Conservation (phyloP, 2,113 vertebrate species). For the Melanerpes formicivorus region DNA sequence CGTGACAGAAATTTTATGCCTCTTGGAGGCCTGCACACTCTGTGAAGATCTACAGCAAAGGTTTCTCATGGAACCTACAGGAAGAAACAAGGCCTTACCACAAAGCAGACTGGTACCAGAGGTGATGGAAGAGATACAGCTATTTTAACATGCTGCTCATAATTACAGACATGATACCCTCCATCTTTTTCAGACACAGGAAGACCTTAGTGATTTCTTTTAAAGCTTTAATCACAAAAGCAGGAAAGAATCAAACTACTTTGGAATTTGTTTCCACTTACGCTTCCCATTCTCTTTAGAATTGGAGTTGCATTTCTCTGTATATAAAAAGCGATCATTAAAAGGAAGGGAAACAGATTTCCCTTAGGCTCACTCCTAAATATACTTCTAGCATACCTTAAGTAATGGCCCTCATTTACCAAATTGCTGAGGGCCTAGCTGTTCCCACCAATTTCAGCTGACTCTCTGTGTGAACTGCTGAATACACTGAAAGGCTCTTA, state of each 20-base stretch:
- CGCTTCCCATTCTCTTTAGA: not conserved
- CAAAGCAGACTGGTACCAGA: not conserved
- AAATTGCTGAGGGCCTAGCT: constrained; percentile 16
- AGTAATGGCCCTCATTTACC: constrained; percentile 47
- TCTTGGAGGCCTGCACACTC: not conserved
- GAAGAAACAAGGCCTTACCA: not conserved
- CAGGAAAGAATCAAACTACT: not conserved
- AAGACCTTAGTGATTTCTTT: not conserved
- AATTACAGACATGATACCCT: not conserved
- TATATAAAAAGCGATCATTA: not conserved
- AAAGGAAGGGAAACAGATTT: constrained; percentile 27
- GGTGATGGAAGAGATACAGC: not conserved
- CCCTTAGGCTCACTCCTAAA: constrained; percentile 37
- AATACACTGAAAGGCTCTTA: not conserved
- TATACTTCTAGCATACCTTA: constrained; percentile 1
- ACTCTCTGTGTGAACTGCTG: not conserved
- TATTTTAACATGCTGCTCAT: not conserved
- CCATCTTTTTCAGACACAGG: not conserved
- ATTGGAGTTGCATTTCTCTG: not conserved
- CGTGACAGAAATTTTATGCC: not conserved
- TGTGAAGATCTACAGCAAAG: not conserved
- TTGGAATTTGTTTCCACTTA: not conserved
- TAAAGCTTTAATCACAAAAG: not conserved
- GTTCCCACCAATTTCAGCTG: constrained; percentile 10
- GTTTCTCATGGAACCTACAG: not conserved